Evolutionary conservation across 2,797 vertebrate species (phyloP), one percentile per base, ranked within the genome.

Genomic region (Acrossocheilus wenchowensis): DNA sequence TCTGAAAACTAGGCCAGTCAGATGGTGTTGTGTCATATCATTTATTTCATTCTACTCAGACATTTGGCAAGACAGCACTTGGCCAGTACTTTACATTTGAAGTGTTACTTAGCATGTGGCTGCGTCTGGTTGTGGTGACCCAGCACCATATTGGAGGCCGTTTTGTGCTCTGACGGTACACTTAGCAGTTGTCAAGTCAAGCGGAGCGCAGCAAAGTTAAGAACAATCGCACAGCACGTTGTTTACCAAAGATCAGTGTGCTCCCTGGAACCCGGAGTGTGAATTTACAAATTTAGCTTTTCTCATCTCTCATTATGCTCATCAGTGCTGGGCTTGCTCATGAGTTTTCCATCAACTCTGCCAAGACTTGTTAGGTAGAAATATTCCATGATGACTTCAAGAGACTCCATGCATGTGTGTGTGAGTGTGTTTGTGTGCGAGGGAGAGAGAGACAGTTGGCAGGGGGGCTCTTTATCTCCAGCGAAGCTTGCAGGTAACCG

Each of bases 161-260:
- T 39, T 66, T 78, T 60, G 11, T 72, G 10, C 77, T 85, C 19
- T 1, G 36, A 72, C 15, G 15, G 57, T 68, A 78, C 68, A 73
- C 30, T 82, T 74, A 69, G 68, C 83, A 43, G 48, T 50, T 23
- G 69, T 81, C 75, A 69, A 83, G 41, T 62, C 52, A 48, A 87
- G 75, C 39, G 30, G 78, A 83, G 43, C 54, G 12, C 71, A 79
- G 83, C 23, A 73, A 83, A 75, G 79, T 89, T 87, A 89, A 87
- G 87, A 90, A 68, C 83, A 83, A 81, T 84, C 57, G 6, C 84
- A 54, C 66, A 45, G 78, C 36, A 77, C 60, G 17, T 41, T 83
- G 77, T 87, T 77, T 81, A 75, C 62, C 23, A 79, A 80, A 62
- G 81, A 85, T 83, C 81, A 36, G 34, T 60, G 81, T 50, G 77